Evolutionary conservation across 2,797 vertebrate species (phyloP).

Genomic region (Macropus fuliginosus): DNA sequence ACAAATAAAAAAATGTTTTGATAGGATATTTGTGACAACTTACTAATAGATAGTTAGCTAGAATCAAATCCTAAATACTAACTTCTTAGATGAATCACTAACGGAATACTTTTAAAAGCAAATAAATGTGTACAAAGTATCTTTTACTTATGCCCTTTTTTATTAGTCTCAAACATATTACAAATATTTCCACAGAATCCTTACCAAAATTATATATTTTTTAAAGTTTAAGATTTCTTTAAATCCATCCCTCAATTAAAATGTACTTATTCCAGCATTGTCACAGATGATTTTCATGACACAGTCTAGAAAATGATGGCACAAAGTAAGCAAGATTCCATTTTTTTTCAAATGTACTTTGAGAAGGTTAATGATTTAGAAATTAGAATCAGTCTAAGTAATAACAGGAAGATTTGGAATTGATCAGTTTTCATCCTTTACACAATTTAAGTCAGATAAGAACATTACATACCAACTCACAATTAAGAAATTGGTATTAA

Average conservation of each 20-base stretch:
- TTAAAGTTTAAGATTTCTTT: constrained; percentile 50
- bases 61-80: background rate
- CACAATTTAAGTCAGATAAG: constrained; percentile 46
- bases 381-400: constrained; percentile 38
- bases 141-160: constrained; percentile 37
- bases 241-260: constrained; percentile 52
- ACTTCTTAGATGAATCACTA: constrained; percentile 30
- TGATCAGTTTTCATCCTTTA: background rate
- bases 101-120: background rate
- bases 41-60: background rate
- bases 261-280: background rate
- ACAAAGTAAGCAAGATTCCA: constrained; percentile 39
- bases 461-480: constrained; percentile 2
- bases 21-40: background rate
- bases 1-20: background rate
- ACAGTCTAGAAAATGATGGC: constrained; percentile 6
- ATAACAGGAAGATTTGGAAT: constrained; percentile 3
- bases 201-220: constrained; percentile 38
- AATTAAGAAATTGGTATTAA: background rate
- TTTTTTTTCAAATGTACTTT: constrained; percentile 19
- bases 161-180: constrained; percentile 43
- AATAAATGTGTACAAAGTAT: constrained; percentile 32
- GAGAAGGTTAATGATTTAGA: constrained; percentile 28
- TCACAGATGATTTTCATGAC: background rate
- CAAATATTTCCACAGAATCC: constrained; percentile 36